phyloP scores from a whole-genome alignment of 2,888 invertebrate genomes.

The Drosophila acutilabella region DNA sequence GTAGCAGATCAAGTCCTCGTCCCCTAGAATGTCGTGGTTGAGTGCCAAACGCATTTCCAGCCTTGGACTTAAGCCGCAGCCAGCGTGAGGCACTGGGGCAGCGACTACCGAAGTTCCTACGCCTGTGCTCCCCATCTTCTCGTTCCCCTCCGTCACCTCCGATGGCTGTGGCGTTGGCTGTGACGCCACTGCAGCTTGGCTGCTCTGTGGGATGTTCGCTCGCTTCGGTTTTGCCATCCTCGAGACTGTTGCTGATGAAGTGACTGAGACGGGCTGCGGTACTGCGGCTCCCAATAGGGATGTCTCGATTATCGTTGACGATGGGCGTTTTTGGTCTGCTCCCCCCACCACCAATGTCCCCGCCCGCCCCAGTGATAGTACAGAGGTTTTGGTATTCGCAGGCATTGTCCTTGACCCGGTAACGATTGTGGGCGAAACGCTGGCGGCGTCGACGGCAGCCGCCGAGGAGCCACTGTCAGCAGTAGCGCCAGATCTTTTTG shows the following conservation, averaged over 20 bases:
- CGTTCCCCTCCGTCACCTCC: constrained; percentile 13
- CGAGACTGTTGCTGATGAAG: constrained; percentile 84
- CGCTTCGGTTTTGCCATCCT: constrained; percentile 73
- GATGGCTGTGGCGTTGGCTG: constrained; percentile 45
- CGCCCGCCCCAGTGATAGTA: constrained; percentile 30
- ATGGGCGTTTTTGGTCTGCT: constrained; percentile 75
- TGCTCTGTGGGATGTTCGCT: constrained; percentile 45
- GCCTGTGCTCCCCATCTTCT: constrained; percentile 45
- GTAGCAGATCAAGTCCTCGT: constrained; percentile 86
- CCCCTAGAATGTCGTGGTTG: constrained; percentile 86
- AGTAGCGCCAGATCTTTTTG: constrained; percentile 84
- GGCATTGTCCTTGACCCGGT: constrained; percentile 71
- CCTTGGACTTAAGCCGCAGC: constrained; percentile 87
- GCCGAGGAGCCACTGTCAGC: constrained; percentile 86
- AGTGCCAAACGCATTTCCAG: constrained; percentile 89
- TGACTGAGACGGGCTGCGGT: constrained; percentile 77
- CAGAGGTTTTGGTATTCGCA: constrained; percentile 64
- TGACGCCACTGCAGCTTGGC: constrained; percentile 49
- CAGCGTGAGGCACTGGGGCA: constrained; percentile 77
- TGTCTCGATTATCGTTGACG: constrained; percentile 84
- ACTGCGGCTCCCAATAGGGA: constrained; percentile 82
- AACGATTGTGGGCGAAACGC: constrained; percentile 68
- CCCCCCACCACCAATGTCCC: constrained; percentile 52
- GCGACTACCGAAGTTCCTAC: constrained; percentile 57
- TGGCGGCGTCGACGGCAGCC: constrained; percentile 85